Conservation (phyloP, 2,797 vertebrate genomes). For the Lutjanus argentimaculatus region DNA sequence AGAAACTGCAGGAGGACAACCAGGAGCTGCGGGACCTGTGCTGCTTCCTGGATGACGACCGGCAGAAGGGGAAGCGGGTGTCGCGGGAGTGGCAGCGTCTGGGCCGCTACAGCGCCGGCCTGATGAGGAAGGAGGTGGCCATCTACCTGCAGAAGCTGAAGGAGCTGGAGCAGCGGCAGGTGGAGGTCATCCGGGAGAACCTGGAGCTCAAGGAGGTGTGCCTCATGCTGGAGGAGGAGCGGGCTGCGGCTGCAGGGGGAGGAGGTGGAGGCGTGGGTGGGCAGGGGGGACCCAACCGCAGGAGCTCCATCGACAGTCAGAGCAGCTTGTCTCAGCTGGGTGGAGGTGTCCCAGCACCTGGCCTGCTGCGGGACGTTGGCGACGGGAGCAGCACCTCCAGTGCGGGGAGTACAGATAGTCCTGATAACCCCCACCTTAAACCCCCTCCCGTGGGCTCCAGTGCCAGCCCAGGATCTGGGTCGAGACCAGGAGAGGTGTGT, state of each 20-base stretch:
- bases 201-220: constrained; percentile 95
- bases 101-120: constrained; percentile 91
- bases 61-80: constrained; percentile 96
- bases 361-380: constrained; percentile 91
- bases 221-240: constrained; percentile 94
- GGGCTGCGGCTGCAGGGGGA: constrained; percentile 71
- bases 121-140: constrained; percentile 96
- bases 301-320: constrained; percentile 94
- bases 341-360: constrained; percentile 70
- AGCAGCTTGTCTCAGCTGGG: constrained; percentile 89
- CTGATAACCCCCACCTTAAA: constrained; percentile 88
- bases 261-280: constrained; percentile 8
- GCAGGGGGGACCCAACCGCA: constrained; percentile 82
- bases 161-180: constrained; percentile 93
- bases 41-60: constrained; percentile 97
- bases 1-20: constrained; percentile 98
- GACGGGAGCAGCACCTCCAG: constrained; percentile 98
- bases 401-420: constrained; percentile 92
- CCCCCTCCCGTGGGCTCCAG: constrained; percentile 56
- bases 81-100: constrained; percentile 97
- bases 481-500: constrained; percentile 44
- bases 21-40: constrained; percentile 97
- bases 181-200: constrained; percentile 94
- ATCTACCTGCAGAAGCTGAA: constrained; percentile 95
- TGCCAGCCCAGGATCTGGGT: constrained; percentile 30